A percentile compares a stretch with the other conserved stretches of the same genome.
These are phyloP conservation scores for Balanococcus diminutus DNA, from an alignment of 2,888 invertebrate species.

Conservation along the genomic window DNA sequence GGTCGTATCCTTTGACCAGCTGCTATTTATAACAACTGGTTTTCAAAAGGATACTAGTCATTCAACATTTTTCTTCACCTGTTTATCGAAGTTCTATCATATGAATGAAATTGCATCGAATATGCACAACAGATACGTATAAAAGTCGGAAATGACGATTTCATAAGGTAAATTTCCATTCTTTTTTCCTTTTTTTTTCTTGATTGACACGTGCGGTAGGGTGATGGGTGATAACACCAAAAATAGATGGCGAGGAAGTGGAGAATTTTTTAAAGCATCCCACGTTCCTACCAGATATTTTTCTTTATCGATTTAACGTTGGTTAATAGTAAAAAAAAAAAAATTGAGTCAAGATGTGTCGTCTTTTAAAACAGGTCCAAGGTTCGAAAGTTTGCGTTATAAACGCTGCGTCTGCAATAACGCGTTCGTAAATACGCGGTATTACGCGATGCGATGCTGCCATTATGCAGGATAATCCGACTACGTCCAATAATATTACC, in stretches of 20 bases:
- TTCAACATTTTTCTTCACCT: not conserved
- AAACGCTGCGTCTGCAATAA: not conserved
- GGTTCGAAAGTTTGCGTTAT: not conserved
- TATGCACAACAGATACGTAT: not conserved
- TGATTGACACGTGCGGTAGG: too few relatives aligned
- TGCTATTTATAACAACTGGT: slow-evolving; percentile 13
- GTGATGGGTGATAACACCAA: too few relatives aligned
- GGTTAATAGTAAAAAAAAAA: too few relatives aligned
- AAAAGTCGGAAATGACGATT: not conserved
- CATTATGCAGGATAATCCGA: not conserved
- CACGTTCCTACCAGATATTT: too few relatives aligned
- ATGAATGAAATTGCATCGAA: slow-evolving; percentile 3
- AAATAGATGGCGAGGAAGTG: too few relatives aligned
- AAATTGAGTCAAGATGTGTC: too few relatives aligned
- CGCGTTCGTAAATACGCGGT: not conserved
- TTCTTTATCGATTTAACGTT: too few relatives aligned
- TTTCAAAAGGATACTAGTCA: slow-evolving; percentile 5
- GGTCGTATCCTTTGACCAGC: not conserved
- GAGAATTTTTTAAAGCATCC: too few relatives aligned
- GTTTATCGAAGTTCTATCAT: not conserved
- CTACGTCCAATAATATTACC: too few relatives aligned
- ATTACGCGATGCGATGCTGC: not conserved
- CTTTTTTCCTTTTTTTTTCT: too few relatives aligned
- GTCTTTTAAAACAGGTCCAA: not conserved
- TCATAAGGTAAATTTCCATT: not conserved